Conservation (phyloP, 1,140 invertebrate species). For the Diorhabda sublineata region DNA sequence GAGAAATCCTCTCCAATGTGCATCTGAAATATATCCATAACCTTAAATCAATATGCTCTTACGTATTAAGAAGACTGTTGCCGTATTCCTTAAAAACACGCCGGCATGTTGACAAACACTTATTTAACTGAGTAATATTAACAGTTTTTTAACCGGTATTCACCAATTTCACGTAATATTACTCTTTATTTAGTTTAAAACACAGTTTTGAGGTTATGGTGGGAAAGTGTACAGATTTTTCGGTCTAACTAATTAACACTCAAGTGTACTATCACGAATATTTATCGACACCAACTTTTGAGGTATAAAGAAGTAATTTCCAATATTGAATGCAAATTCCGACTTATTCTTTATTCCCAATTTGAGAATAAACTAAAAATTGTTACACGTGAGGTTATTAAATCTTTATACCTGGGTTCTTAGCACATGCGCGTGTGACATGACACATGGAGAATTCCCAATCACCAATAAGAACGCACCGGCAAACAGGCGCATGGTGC, state of each 20-base stretch:
- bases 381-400: constrained; percentile 25
- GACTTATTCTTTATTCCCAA: not conserved
- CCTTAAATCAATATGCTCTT: constrained; percentile 1
- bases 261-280: not conserved
- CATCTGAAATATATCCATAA: constrained; percentile 19
- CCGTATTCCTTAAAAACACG: not conserved
- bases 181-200: not conserved
- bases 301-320: not conserved
- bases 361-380: constrained; percentile 23
- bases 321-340: not conserved
- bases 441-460: constrained; percentile 17
- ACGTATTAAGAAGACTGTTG: not conserved
- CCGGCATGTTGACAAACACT: not conserved
- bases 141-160: not conserved
- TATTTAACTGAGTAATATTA: not conserved
- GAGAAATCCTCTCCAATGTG: constrained; percentile 22
- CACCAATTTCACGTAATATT: constrained; percentile 13
- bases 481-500: too few relatives aligned
- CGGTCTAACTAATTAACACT: constrained; percentile 4
- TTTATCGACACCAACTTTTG: not conserved
- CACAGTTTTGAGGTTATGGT: constrained; percentile 21
- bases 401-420: constrained; percentile 16
- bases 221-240: constrained; percentile 14
- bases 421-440: constrained; percentile 36
- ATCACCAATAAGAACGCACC: not conserved